Base-by-base conservation (phyloP, 2,888 invertebrate species). In the Drosophila yooni region DNA sequence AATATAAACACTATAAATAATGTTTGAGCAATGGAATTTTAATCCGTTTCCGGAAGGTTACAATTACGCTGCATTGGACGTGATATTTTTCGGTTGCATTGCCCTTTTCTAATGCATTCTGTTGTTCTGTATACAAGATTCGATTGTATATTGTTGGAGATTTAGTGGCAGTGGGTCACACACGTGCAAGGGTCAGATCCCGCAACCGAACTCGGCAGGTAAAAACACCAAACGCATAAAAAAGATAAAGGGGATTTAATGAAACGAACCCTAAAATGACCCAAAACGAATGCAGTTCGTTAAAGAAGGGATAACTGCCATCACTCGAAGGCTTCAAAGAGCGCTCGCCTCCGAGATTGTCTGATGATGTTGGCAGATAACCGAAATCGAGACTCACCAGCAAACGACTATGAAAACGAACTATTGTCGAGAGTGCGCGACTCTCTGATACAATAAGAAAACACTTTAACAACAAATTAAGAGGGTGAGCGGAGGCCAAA, bases 111-210 rank as follows among this genome's bases (percentile, higher is more conserved):
- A 59, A 70, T 56, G 33, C 40, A 72, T 74, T 79, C 50, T 66
- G 61, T 65, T 77, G 33, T 33, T 33, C 33, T 33, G 70, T 63
- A 70, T 79, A 38, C 46, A 51, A 21, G 15, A 57, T 57, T 51
- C 34, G 50, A 68, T 68, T 68, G 69, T 69, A 29, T 61, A 68
- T 88, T 76, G 78, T 75, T 84, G 75, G 76, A 88, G 76, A 88
- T 85, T 81, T 73, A 27, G 57, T 74, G 74, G 81, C 85, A 88
- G 31, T 77, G 18, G 70, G 81, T 82, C 83, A 83, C 89, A 91
- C 91, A 91, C 91, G 91, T 91, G 91, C 92, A 91, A 90, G 91
- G 91, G 90, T 91, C 91, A 89, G 76, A 76, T 8, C 29, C 29
- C 54, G n/a, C 72, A 46, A 46, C 7, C 46, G 46, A 63, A 59